Evolutionary conservation across 1,140 invertebrate species (phyloP), one percentile per base, ranked within the genome.

Genomic region (Nasonia vitripennis): DNA sequence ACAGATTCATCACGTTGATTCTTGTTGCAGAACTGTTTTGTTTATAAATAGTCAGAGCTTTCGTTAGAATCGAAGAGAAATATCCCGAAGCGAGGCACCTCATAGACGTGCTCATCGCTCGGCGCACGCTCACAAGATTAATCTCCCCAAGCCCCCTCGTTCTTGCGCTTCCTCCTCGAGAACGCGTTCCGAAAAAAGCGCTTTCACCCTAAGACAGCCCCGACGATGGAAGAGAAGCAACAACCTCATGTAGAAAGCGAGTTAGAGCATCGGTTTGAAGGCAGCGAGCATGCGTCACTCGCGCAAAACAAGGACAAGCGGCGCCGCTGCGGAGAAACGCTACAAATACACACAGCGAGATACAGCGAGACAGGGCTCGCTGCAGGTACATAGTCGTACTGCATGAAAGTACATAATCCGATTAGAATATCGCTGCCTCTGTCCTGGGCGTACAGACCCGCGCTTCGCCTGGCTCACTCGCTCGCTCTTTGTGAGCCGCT

Each of bases 321-420:
- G 55, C 55, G 17, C 20, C 55, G 17, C 55, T n/a, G 20, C 55
- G 17, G 73, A 34, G 70, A 31, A 71, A 75, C 12, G 70, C 48
- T 37, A 55, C 41, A 71, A 71, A 55, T 71, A 78, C 41, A 62
- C 9, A 45, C 10, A 9, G 10, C 5, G 5, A 37, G 5, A 37
- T 37, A 73, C 27, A 37, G 10, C 34, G 27, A 31, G 27, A 73
- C 11, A 34, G 34, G 17, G n/a, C 12, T 23, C 9, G 14, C 27
- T 27, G 27, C 45, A 45, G 41, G 41, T 45, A 45, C 17, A 23
- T 71, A 51, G 23, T 27, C 48, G 41, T 23, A 75, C 48, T 37
- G 62, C 37, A 51, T 34, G 74, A 82, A 82, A 86, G 80, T 86
- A 79, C 85, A 41, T 86, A 83, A 86, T 86, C 85, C 81, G 81